Conservation (phyloP, 2,113 vertebrate species). For the Solenodon paradoxus region DNA sequence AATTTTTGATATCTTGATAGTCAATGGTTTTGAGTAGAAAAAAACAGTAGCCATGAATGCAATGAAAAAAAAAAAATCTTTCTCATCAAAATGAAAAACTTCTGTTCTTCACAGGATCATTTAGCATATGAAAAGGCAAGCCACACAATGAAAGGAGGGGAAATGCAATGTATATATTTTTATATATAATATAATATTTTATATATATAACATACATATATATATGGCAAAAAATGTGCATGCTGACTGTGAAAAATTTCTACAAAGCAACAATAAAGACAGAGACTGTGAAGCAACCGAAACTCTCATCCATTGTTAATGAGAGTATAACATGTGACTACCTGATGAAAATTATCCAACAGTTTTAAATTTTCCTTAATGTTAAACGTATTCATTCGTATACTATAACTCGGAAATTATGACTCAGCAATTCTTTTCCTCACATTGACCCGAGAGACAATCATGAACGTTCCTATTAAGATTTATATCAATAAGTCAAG, state of each 20-base stretch:
- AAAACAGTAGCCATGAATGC: not conserved
- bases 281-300: not conserved
- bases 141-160: not conserved
- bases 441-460: not conserved
- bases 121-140: not conserved
- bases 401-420: not conserved
- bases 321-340: not conserved
- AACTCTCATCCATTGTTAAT: not conserved
- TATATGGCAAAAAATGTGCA: not conserved
- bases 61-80: not conserved
- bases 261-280: not conserved
- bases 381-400: not conserved
- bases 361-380: not conserved
- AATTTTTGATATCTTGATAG: too few relatives aligned
- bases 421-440: not conserved
- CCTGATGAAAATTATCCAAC: not conserved
- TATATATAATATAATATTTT: too few relatives aligned
- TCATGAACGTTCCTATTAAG: not conserved
- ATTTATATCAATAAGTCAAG: not conserved
- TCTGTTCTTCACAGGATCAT: not conserved
- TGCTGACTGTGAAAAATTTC: not conserved
- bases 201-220: not conserved
- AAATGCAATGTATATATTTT: too few relatives aligned
- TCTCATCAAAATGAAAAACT: not conserved
- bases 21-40: not conserved